These are phyloP conservation scores for Xenopus laevis DNA, from an alignment of 2,113 vertebrate genomes.

Conservation along the genomic window DNA sequence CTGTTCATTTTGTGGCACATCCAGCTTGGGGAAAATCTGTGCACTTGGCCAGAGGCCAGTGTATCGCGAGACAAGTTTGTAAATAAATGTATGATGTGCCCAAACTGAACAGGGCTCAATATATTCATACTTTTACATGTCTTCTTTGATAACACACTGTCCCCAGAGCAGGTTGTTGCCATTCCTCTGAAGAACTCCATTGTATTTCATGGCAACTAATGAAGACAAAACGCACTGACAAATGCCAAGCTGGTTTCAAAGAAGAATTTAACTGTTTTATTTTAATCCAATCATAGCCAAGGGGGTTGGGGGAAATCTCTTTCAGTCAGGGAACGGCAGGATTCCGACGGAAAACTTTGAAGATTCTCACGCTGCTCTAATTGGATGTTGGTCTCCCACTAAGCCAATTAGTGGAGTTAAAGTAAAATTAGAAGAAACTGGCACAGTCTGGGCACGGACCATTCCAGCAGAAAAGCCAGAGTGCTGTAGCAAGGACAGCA, in stretches of 20 bases:
- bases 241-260: conserved; percentile 23
- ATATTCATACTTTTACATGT: not conserved
- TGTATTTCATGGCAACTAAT: conserved; percentile 25
- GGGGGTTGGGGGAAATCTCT: conserved; percentile 1
- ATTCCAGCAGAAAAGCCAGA: not conserved
- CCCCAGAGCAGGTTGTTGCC: not conserved
- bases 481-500: not conserved
- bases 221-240: conserved; percentile 20
- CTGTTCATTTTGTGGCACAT: not conserved
- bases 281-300: conserved; percentile 23
- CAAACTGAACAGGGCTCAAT: not conserved
- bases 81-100: not conserved
- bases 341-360: conserved; percentile 20
- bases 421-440: not conserved
- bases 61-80: not conserved
- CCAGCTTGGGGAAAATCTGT: not conserved
- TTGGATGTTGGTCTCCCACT: conserved; percentile 11
- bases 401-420: conserved; percentile 10
- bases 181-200: conserved; percentile 14
- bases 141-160: not conserved
- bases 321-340: conserved; percentile 21
- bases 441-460: not conserved
- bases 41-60: conserved; percentile 2
- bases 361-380: conserved; percentile 3
- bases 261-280: conserved; percentile 21